phyloP scores from a whole-genome alignment of 1,140 invertebrate species.

The Magallana gigas region DNA sequence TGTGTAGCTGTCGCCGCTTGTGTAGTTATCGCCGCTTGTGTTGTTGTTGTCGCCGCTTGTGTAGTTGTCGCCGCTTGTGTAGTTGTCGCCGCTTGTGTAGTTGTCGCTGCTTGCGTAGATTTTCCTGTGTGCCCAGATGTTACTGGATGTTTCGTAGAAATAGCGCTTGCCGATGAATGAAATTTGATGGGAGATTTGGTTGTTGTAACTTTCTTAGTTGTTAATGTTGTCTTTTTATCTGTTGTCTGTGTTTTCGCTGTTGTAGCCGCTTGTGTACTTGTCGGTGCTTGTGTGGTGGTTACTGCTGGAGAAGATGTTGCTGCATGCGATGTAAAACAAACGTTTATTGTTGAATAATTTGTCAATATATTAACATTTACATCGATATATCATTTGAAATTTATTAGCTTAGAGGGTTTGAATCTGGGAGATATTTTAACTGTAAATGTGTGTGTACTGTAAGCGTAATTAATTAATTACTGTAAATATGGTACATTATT shows the following conservation, averaged over 20 bases:
- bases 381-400: no score
- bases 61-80: not conserved
- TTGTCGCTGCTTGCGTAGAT: not conserved
- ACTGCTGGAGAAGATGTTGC: not conserved
- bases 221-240: not conserved
- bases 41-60: not conserved
- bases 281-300: slow-evolving; percentile 1
- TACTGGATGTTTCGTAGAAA: not conserved
- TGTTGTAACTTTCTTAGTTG: not conserved
- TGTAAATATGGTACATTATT: no score
- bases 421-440: no score
- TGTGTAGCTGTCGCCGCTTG: not conserved
- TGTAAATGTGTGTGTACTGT: no score
- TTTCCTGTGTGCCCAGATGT: not conserved
- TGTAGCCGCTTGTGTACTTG: not conserved
- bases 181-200: not conserved
- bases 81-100: not conserved
- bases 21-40: not conserved
- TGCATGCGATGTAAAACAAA: not conserved
- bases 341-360: no score
- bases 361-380: no score
- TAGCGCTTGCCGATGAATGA: not conserved
- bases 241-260: not conserved
- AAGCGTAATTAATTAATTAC: no score
- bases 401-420: no score